These are phyloP conservation scores for Cabera pusaria DNA, from an alignment of 2,888 invertebrate genomes.

Conservation along the genomic window DNA sequence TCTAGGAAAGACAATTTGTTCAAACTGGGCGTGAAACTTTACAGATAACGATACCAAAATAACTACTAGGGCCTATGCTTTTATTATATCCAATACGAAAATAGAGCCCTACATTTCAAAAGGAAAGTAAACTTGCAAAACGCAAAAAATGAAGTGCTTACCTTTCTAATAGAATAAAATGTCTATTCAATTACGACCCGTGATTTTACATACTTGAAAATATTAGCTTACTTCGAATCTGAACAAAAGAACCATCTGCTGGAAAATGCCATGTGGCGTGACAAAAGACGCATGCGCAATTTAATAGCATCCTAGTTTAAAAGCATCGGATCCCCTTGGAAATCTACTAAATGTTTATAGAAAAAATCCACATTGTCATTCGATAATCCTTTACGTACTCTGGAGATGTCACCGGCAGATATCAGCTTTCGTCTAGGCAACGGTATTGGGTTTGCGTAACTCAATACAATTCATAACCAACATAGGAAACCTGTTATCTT, in stretches of 20 bases:
- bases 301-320: constrained; percentile 78
- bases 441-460: constrained; percentile 80
- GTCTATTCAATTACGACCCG: constrained; percentile 13
- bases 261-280: constrained; percentile 74
- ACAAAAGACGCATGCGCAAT: constrained; percentile 80
- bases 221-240: constrained; percentile 57
- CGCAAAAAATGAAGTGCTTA: too few species aligned
- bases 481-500: constrained; percentile 33
- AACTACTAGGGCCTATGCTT: too few species aligned
- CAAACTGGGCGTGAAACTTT: constrained; percentile 27
- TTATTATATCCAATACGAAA: too few species aligned
- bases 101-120: too few species aligned
- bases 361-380: constrained; percentile 78
- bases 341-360: constrained; percentile 55
- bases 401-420: constrained; percentile 78
- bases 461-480: constrained; percentile 65
- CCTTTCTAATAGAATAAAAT: constrained; percentile 9
- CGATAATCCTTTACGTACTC: constrained; percentile 81
- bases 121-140: too few species aligned
- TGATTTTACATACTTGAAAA: constrained; percentile 30
- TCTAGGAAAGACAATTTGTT: constrained; percentile 31
- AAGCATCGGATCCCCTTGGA: constrained; percentile 68
- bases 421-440: constrained; percentile 79
- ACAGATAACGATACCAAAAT: constrained; percentile 18
- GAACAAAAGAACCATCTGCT: constrained; percentile 75